Evolutionary conservation across 2,888 invertebrate species (phyloP).

Genomic region (Ectemnius lituratus): DNA sequence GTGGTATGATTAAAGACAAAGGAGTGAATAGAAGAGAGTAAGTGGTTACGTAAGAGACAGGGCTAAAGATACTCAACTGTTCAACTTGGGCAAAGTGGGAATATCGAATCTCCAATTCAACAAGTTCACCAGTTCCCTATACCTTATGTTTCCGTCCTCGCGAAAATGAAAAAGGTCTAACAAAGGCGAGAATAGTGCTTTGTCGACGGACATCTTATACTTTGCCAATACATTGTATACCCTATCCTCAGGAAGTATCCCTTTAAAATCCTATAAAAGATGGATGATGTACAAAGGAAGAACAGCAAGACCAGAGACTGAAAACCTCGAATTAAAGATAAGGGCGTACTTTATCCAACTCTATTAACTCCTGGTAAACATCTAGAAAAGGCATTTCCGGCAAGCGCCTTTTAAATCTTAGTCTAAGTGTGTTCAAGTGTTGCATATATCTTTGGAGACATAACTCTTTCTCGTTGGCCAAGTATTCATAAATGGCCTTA

Average conservation of each 20-base stretch:
- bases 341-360: conserved; percentile 40
- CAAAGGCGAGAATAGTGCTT: conserved; percentile 31
- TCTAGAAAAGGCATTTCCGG: conserved; percentile 42
- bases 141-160: conserved; percentile 42
- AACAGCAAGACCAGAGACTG: not conserved
- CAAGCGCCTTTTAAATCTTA: conserved; percentile 45
- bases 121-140: conserved; percentile 49
- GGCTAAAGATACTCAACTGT: conserved; percentile 31
- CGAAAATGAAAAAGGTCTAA: conserved; percentile 49
- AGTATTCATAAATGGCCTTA: conserved; percentile 34
- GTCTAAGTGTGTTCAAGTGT: conserved; percentile 52
- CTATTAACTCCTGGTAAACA: conserved; percentile 43
- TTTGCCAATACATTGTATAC: conserved; percentile 32
- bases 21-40: too few species aligned
- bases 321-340: too few species aligned
- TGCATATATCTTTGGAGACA: conserved; percentile 39
- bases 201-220: conserved; percentile 36
- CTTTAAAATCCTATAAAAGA: conserved; percentile 27
- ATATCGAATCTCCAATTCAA: conserved; percentile 57
- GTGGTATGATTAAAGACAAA: too few species aligned
- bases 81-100: conserved; percentile 50
- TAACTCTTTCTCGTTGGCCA: conserved; percentile 27
- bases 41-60: too few species aligned
- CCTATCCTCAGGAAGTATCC: conserved; percentile 37
- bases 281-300: too few species aligned